A percentile compares a stretch with the other conserved stretches of the same genome.
phyloP scores from a whole-genome alignment of 37 sponge, comb jelly and placozoan genomes.

The Tethya wilhelma region DNA sequence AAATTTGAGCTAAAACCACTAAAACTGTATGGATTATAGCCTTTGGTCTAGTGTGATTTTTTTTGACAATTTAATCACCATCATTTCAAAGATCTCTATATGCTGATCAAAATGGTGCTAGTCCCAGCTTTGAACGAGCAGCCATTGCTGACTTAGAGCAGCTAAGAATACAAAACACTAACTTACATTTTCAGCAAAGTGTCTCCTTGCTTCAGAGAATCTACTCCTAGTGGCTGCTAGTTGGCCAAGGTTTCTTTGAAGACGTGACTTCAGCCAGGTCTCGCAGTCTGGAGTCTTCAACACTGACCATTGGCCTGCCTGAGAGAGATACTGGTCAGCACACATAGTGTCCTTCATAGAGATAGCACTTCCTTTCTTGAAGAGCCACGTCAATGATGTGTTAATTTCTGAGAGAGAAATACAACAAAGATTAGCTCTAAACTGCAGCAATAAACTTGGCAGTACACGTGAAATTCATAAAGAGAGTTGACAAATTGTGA shows the following conservation, averaged over 20 bases:
- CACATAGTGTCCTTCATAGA: conserved; percentile 12
- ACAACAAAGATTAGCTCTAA: neutral
- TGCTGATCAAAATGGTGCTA: neutral
- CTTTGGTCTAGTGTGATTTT: no score
- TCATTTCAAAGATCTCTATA: no score
- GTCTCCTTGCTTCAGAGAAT: conserved; percentile 51
- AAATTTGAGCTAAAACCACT: no score
- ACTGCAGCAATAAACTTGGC: neutral
- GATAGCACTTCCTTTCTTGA: no score
- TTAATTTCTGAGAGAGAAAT: no score
- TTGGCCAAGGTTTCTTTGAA: conserved; percentile 78
- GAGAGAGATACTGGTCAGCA: conserved; percentile 86
- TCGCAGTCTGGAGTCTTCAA: conserved; percentile 34
- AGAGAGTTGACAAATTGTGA: neutral
- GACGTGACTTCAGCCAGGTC: conserved; percentile 33
- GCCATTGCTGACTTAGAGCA: neutral
- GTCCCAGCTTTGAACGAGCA: neutral
- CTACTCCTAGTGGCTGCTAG: conserved; percentile 62
- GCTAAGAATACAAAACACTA: neutral
- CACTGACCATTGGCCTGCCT: conserved; percentile 81
- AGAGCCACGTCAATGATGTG: no score
- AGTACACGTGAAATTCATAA: neutral
- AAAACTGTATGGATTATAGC: no score
- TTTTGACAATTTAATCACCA: no score
- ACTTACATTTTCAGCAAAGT: conserved; percentile 86